Base-by-base conservation (phyloP, 2,113 vertebrate genomes). In the Podiceps cristatus region DNA sequence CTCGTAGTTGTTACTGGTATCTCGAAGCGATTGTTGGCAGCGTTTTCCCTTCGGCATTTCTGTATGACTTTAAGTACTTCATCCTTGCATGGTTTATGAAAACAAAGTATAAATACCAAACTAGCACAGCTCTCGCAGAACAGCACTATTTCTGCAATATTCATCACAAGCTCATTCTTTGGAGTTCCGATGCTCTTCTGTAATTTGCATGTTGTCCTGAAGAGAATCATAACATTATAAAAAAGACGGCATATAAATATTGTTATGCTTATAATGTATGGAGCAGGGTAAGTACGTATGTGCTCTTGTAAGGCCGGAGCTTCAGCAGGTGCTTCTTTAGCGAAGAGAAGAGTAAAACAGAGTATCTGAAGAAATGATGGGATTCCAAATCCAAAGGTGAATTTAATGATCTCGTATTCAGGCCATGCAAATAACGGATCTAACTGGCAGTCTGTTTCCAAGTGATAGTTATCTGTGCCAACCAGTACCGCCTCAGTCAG, bases 121-220 rank as follows among this genome's bases (percentile, higher is more conserved):
- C 95, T 97, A 31, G 55, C 9, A 1, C 98, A 98, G 97, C 98
- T 99, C 50, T 98, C 98, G 0, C 95, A 96, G 91, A 98, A 99
- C 83, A 99, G 6, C 24, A 98, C 97, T 22, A 98, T 96, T 91
- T 99, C 98, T 0, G 98, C 97, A 35, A 98, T 96, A 49, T 97
- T 98, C 97, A 98, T 93, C 86, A 98, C 92, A 2, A 98, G 96
- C 35, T 95, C 75, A 0, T 98, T 92, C 29, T n/a, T 23, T 0
- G 66, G 45, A 3, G 88, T 92, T 83, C 97, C 94, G 12, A 27
- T 23, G 25, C 53, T 45, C 25, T 27, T 50, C 58, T 66, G 74
- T 2, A 97, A n/a, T 50, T 96, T 96, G 10, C 97, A 31, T 2
- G 33, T 53, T 19, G 97, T 96, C 63, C 95, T 98, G 60, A 94